Evolutionary conservation across 2,113 vertebrate species (phyloP), one percentile per base, ranked within the genome.

Genomic region (Rhinichthys klamathensis): DNA sequence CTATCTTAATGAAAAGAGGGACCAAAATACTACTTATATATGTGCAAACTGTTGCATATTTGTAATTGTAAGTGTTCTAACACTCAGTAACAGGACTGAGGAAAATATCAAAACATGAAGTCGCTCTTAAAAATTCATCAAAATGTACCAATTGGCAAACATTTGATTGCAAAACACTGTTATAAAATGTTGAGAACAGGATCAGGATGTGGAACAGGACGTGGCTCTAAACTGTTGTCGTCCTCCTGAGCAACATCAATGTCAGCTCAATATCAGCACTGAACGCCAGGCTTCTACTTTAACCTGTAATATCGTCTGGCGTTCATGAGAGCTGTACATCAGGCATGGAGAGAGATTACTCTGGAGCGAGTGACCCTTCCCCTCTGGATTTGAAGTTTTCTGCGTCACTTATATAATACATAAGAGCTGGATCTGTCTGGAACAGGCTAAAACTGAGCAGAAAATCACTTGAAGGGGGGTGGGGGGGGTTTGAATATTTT

Each of bases 321-420:
- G 18, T 76, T 25, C 12, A 27, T 51, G 41, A 27, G n/a, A 18
- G 73, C 27, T 78, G 54, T 60, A 38, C 13, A 77, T 58, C 16
- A 60, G 54, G 13, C 76, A 41, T 11, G 18, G 51, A 60, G 76
- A 38, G 56, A 79, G 75, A 78, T 79, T 79, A 79, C 30, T 60
- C 18, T 58, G 12, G 30, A n/a, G 10, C 4, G 69, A 21, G n/a
- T 35, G 75, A 23, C 30, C 75, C 51, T 60, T 83, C 32, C 41
- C 49, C n/a, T 56, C 54, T 74, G 82, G 49, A 74, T 58, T 56
- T 70, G 23, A 58, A 83, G 49, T 83, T 60, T 67, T 63, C 23
- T 61, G 82, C 32, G 1, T 82, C 49, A 38, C 65, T 83, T 75
- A 84, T 61, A n/a, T 83, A 83, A 83, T 15, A 46, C 35, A 75